These are phyloP conservation scores for Ormyrus rosae DNA, from an alignment of 2,888 invertebrate species.

Conservation along the genomic window DNA sequence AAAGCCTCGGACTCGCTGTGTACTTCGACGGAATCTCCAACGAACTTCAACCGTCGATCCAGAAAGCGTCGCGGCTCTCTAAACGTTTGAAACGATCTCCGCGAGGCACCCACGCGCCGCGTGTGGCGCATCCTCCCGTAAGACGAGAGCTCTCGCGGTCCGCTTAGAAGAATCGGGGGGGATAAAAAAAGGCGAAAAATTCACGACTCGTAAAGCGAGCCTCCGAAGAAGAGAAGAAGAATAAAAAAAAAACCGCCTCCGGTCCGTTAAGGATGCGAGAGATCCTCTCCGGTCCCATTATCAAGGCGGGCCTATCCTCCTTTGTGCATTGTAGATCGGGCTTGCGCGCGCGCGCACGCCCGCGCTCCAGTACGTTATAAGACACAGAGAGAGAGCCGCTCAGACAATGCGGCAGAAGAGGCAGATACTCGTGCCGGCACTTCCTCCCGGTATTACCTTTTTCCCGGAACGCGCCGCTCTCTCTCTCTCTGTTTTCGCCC, in stretches of 20 bases:
- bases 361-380: constrained; percentile 33
- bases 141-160: constrained; percentile 30
- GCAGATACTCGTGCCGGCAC: constrained; percentile 44
- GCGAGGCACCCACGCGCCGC: constrained; percentile 36
- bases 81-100: not conserved
- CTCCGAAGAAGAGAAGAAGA: not conserved
- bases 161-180: constrained; percentile 2
- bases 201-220: constrained; percentile 8
- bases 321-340: constrained; percentile 49
- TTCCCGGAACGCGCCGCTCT: constrained; percentile 43
- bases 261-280: constrained; percentile 38
- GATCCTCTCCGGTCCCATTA: constrained; percentile 41
- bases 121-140: constrained; percentile 23
- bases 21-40: not conserved
- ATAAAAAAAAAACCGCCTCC: constrained; percentile 5
- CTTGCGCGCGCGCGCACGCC: constrained; percentile 15
- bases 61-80: too few species aligned
- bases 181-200: constrained; percentile 52
- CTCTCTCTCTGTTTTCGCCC: constrained; percentile 10
- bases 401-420: constrained; percentile 34
- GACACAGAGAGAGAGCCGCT: not conserved
- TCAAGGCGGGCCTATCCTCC: constrained; percentile 43
- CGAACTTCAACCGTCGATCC: constrained; percentile 30
- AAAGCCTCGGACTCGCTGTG: constrained; percentile 17
- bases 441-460: constrained; percentile 32